Percentiles rank a stretch among this genome's conserved stretches.
Conservation (phyloP, 1,140 invertebrate species). For the Alviniconcha marisindica region DNA sequence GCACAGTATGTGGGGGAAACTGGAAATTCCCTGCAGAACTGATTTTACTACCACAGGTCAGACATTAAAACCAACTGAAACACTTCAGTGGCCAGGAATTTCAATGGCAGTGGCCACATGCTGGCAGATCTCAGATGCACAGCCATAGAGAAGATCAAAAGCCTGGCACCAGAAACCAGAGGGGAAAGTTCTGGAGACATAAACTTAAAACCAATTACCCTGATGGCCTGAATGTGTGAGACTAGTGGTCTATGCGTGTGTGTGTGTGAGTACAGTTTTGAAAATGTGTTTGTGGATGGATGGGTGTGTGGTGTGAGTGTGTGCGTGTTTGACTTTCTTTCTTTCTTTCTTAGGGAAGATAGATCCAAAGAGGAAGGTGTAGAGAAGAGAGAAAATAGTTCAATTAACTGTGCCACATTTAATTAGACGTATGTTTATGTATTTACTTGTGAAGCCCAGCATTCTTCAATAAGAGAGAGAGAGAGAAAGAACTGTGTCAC, state of each 20-base stretch:
- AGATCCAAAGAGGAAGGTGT: background rate
- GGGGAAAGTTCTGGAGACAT: too few relatives aligned
- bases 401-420: background rate
- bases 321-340: background rate
- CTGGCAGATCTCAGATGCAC: background rate
- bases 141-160: too few relatives aligned
- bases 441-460: background rate
- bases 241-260: background rate
- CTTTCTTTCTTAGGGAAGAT: background rate
- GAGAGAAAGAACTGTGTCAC: background rate
- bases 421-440: background rate
- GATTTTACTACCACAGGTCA: background rate
- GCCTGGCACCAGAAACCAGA: too few relatives aligned
- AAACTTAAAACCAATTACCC: too few relatives aligned
- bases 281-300: background rate
- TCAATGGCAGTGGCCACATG: background rate
- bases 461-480: too few relatives aligned
- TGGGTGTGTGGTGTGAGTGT: background rate
- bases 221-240: too few relatives aligned
- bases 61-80: background rate
- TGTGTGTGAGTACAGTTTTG: conserved; percentile 1
- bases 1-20: background rate
- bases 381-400: too few relatives aligned
- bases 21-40: background rate
- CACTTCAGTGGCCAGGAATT: background rate